Conservation (phyloP, 2,888 invertebrate genomes). For the Lasioglossum villosulum region DNA sequence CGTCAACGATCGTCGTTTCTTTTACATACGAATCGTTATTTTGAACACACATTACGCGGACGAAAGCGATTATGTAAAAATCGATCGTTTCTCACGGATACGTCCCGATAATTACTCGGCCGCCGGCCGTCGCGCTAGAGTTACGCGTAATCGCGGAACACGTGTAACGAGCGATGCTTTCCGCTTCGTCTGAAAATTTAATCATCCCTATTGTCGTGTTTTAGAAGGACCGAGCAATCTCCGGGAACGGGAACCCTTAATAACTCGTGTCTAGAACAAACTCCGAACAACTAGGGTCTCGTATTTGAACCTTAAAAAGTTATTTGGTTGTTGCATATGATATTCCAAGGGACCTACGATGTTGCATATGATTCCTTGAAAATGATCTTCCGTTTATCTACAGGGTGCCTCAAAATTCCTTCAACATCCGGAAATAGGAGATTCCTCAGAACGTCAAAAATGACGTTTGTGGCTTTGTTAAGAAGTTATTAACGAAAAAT, state of each 20-base stretch:
- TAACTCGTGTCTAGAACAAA: background rate
- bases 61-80: constrained; percentile 44
- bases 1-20: background rate
- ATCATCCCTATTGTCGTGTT: background rate
- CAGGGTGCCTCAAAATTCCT: too few relatives aligned
- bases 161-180: constrained; percentile 21
- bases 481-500: too few relatives aligned
- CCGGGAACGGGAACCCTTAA: background rate
- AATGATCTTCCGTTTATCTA: background rate
- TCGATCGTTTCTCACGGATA: constrained; percentile 19
- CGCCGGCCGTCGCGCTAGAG: constrained; percentile 10
- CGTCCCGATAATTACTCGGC: constrained; percentile 25
- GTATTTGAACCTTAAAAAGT: background rate
- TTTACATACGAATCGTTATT: constrained; percentile 30
- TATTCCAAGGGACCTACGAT: background rate
- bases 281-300: background rate
- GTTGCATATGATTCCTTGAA: background rate
- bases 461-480: too few relatives aligned
- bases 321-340: background rate
- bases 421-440: too few relatives aligned
- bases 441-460: too few relatives aligned
- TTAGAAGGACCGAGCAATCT: background rate
- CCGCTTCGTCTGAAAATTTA: background rate
- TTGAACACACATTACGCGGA: constrained; percentile 10
- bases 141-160: constrained; percentile 7